A percentile compares a stretch with the other conserved stretches of the same genome.
These are phyloP conservation scores for Monodelphis domestica DNA, from an alignment of 2,797 vertebrate species.

Conservation along the genomic window DNA sequence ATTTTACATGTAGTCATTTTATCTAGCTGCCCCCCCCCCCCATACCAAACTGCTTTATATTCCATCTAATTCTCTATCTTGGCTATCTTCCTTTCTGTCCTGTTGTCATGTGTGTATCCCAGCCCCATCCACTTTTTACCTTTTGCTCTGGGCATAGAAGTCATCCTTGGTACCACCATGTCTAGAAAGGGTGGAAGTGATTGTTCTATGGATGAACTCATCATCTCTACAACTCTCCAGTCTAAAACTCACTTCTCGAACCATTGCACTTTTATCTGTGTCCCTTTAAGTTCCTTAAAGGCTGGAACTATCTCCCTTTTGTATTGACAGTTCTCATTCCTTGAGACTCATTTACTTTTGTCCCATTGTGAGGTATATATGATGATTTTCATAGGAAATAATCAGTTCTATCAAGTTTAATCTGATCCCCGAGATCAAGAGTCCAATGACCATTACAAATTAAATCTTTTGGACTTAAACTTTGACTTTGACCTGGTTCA, in stretches of 20 bases:
- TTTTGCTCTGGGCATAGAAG: neutral
- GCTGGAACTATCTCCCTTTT: neutral
- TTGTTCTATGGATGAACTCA: neutral
- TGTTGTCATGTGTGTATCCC: neutral
- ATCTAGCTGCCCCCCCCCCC: neutral
- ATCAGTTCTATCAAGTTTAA: neutral
- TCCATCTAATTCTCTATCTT: neutral
- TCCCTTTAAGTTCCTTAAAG: neutral
- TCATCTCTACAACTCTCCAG: neutral
- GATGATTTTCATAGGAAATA: neutral
- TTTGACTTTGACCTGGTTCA: neutral
- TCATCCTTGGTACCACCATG: neutral
- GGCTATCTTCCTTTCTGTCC: neutral
- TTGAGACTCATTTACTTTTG: neutral
- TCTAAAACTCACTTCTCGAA: neutral
- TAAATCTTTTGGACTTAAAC: neutral
- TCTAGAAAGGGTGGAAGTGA: neutral
- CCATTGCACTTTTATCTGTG: neutral
- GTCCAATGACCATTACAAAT: neutral
- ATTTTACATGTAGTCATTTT: neutral
- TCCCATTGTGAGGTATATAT: neutral
- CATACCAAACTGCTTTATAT: neutral
- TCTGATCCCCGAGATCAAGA: neutral
- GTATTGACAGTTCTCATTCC: neutral
- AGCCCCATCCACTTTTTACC: neutral